Conservation (phyloP, 1,140 invertebrate genomes). For the Procambarus clarkii region DNA sequence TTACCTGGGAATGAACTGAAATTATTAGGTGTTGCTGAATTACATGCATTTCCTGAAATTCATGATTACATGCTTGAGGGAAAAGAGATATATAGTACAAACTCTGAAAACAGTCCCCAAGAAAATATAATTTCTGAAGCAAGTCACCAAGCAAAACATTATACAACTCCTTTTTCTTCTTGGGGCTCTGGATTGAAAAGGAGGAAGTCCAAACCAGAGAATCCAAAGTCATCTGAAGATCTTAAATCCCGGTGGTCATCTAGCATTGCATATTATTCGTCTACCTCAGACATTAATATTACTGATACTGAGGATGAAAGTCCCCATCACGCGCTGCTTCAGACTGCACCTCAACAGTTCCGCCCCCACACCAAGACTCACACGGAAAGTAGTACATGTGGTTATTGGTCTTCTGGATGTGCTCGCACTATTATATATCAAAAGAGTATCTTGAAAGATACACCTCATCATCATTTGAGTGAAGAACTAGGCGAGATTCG, state of each 20-base stretch:
- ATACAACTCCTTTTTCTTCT: conserved; percentile 5
- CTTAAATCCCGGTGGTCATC: background rate
- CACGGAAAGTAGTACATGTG: background rate
- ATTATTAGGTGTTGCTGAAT: background rate
- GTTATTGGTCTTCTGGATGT: background rate
- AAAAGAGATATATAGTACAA: background rate
- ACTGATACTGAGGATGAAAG: conserved; percentile 35
- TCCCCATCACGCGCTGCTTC: background rate
- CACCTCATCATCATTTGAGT: background rate
- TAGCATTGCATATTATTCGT: background rate
- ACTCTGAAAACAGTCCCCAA: background rate
- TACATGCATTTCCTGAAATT: background rate
- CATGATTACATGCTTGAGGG: background rate
- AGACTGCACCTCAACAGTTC: background rate
- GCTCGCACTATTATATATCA: background rate
- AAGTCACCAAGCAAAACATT: background rate
- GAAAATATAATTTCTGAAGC: background rate
- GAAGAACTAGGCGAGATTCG: conserved; percentile 32
- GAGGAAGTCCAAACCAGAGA: background rate
- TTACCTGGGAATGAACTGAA: background rate
- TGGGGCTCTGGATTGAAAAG: conserved; percentile 18
- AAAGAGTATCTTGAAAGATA: background rate
- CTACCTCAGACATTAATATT: background rate
- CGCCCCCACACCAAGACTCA: background rate
- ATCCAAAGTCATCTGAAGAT: background rate